Percentiles rank a stretch among this genome's conserved stretches.
phyloP scores from a whole-genome alignment of 2,888 invertebrate species.

The Allacma fusca region DNA sequence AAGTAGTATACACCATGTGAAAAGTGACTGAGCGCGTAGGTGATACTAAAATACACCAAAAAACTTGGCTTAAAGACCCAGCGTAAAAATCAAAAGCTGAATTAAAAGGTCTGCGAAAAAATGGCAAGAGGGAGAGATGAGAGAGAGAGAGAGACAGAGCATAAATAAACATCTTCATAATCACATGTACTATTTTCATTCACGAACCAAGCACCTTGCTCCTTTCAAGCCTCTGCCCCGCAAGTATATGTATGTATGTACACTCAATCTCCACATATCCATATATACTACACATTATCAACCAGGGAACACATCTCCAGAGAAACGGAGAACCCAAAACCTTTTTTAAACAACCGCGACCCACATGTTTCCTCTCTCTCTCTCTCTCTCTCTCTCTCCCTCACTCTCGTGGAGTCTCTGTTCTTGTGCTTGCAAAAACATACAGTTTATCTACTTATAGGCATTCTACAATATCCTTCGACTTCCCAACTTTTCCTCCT shows the following conservation, averaged over 20 bases:
- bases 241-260: neutral
- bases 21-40: neutral
- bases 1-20: too few relatives aligned
- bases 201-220: slow-evolving; percentile 33
- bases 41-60: slow-evolving; percentile 10
- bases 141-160: too few relatives aligned
- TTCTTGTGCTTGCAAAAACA: slow-evolving; percentile 12
- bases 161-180: slow-evolving; percentile 21
- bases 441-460: neutral
- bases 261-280: neutral
- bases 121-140: neutral
- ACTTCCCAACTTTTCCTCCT: neutral
- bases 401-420: neutral
- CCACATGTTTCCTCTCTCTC: slow-evolving; percentile 23
- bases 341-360: slow-evolving; percentile 23
- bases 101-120: slow-evolving; percentile 11
- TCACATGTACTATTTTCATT: slow-evolving; percentile 37
- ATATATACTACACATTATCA: neutral
- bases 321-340: neutral
- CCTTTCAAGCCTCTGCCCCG: neutral
- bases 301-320: slow-evolving; percentile 6
- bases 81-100: slow-evolving; percentile 2
- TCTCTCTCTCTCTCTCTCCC: too few relatives aligned
- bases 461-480: neutral
- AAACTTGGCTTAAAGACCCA: slow-evolving; percentile 9